Percentiles rank a stretch among this genome's conserved stretches.
Conservation (phyloP, 92 coral and sea anemone genomes). For the Zoanthus sansibaricus region DNA sequence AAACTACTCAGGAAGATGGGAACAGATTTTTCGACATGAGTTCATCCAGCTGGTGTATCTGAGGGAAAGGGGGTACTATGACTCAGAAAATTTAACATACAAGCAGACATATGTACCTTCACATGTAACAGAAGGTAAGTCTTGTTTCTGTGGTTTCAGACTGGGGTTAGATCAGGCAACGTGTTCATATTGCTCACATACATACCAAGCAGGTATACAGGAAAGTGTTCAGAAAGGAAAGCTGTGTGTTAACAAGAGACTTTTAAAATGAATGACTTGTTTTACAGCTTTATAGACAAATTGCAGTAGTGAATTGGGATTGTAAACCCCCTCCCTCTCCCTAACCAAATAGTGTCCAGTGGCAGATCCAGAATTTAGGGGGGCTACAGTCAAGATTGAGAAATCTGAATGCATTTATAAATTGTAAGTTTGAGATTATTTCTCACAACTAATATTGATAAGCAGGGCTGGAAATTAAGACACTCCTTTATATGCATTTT, state of each 20-base stretch:
- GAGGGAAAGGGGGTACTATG: conserved; percentile 53
- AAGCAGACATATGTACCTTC: conserved; percentile 28
- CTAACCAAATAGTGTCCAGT: conserved; percentile 5
- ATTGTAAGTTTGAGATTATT: not conserved
- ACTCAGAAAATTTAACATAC: not conserved
- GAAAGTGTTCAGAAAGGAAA: conserved; percentile 66
- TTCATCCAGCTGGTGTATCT: conserved; percentile 50
- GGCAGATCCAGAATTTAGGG: conserved; percentile 7
- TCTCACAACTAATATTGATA: not conserved
- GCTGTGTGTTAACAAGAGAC: conserved; percentile 46
- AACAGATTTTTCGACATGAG: conserved; percentile 44
- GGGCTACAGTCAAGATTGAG: not conserved
- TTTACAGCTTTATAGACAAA: conserved; percentile 9
- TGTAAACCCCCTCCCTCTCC: conserved; percentile 16
- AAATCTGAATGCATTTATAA: not conserved
- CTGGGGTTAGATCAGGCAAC: conserved; percentile 37
- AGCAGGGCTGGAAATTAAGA: conserved; percentile 5
- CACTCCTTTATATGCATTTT: conserved; percentile 1
- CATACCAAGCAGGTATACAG: conserved; percentile 59
- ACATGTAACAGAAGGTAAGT: conserved; percentile 10
- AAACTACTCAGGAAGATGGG: conserved; percentile 24
- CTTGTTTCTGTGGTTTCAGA: conserved; percentile 17
- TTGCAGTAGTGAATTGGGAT: not conserved
- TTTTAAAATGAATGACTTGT: conserved; percentile 6
- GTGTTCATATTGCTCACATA: conserved; percentile 71